These are phyloP conservation scores for Embiotoca jacksoni DNA, from an alignment of 2,113 vertebrate species.

Conservation along the genomic window DNA sequence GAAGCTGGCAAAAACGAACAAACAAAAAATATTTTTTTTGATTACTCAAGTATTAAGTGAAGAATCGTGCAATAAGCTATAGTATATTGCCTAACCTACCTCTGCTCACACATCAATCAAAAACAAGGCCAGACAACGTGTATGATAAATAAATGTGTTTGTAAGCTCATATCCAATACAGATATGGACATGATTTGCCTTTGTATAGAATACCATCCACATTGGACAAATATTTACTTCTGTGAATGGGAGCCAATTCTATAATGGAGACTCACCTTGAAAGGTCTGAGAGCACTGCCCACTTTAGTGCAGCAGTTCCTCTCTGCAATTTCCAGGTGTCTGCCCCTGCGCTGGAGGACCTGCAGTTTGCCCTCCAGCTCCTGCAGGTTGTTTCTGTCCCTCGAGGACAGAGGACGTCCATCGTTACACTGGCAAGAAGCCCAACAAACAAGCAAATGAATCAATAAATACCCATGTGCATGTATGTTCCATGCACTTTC, in stretches of 20 bases:
- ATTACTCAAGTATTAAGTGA: slow-evolving; percentile 4
- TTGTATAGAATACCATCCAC: slow-evolving; percentile 3
- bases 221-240: slow-evolving; percentile 16
- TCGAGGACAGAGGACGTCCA: slow-evolving; percentile 92
- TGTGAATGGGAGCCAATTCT: slow-evolving; percentile 32
- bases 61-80: neutral
- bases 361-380: slow-evolving; percentile 92
- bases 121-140: neutral
- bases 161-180: slow-evolving; percentile 1
- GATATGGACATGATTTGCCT: neutral
- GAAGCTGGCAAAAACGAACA: slow-evolving; percentile 16
- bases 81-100: neutral
- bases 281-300: slow-evolving; percentile 89
- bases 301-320: slow-evolving; percentile 94
- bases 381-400: slow-evolving; percentile 89
- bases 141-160: neutral
- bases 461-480: neutral
- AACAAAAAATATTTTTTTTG: slow-evolving; percentile 5
- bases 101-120: slow-evolving; percentile 5
- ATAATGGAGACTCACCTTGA: slow-evolving; percentile 88
- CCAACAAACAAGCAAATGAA: slow-evolving; percentile 14
- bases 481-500: neutral
- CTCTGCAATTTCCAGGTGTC: slow-evolving; percentile 92
- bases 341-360: slow-evolving; percentile 88
- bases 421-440: slow-evolving; percentile 88